Conservation (phyloP, 2,888 invertebrate genomes). For the Drosophila koepferae region DNA sequence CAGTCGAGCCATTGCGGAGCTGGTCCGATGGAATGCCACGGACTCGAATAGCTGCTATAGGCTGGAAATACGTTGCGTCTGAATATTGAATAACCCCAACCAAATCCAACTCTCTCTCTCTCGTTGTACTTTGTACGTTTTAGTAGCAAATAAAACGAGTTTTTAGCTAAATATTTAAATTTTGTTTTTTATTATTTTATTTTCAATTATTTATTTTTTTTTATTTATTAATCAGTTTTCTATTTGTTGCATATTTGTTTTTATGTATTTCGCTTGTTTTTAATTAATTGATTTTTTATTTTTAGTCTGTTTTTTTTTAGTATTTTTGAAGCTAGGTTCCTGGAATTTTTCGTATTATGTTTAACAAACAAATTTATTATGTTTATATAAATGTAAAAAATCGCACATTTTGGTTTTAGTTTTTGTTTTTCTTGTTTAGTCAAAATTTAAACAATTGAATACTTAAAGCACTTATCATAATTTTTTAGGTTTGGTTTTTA, state of each 20-base stretch:
- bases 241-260: slow-evolving; percentile 45
- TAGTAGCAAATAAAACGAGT: slow-evolving; percentile 68
- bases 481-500: slow-evolving; percentile 20
- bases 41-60: slow-evolving; percentile 83
- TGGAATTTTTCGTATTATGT: slow-evolving; percentile 43
- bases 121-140: slow-evolving; percentile 66
- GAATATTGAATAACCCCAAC: slow-evolving; percentile 9
- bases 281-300: slow-evolving; percentile 41
- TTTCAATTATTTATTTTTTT: slow-evolving; percentile 47
- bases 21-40: slow-evolving; percentile 82
- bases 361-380: slow-evolving; percentile 69
- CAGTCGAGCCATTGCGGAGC: slow-evolving; percentile 83
- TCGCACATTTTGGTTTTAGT: slow-evolving; percentile 33
- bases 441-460: slow-evolving; percentile 73
- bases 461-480: slow-evolving; percentile 74
- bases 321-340: slow-evolving; percentile 58
- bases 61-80: slow-evolving; percentile 83
- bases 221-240: slow-evolving; percentile 63
- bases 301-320: slow-evolving; percentile 20
- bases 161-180: slow-evolving; percentile 22
- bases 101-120: background rate
- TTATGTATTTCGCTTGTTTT: slow-evolving; percentile 23
- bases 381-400: slow-evolving; percentile 78
- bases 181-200: slow-evolving; percentile 23
- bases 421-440: slow-evolving; percentile 39